Evolutionary conservation across 2,113 vertebrate species (phyloP).

Genomic region (Antechinus stuartii): DNA sequence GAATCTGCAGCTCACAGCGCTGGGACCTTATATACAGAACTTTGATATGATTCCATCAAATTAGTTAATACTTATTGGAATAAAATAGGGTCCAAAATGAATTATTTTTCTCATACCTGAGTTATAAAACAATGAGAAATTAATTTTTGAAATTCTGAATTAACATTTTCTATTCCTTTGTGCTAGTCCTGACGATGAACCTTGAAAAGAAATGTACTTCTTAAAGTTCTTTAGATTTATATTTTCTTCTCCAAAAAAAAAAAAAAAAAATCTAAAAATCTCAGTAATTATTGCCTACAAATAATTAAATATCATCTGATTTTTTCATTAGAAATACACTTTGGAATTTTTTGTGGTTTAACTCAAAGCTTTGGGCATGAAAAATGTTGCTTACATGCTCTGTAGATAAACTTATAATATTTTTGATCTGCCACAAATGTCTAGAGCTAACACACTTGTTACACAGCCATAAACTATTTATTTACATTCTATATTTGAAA

Average conservation of each 20-base stretch:
- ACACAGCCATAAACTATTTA: neutral
- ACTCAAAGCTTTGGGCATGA: neutral
- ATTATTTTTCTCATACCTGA: neutral
- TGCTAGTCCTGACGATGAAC: neutral
- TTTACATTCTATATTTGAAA: neutral
- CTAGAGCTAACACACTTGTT: neutral
- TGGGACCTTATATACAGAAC: too few relatives aligned
- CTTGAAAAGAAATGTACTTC: neutral
- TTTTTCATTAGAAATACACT: neutral
- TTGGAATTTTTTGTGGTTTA: conserved; percentile 2
- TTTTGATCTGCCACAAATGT: neutral
- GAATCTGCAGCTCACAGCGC: too few relatives aligned
- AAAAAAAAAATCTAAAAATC: neutral
- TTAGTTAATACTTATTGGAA: too few relatives aligned
- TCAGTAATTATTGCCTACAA: neutral
- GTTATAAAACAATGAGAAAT: neutral
- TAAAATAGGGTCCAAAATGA: too few relatives aligned
- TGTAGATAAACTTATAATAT: neutral
- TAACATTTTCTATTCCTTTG: neutral
- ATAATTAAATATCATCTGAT: neutral
- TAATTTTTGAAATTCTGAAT: neutral
- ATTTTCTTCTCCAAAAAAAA: neutral
- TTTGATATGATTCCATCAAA: too few relatives aligned
- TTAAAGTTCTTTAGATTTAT: neutral
- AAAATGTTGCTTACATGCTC: neutral